Percentiles rank a stretch among this genome's conserved stretches.
phyloP scores from a whole-genome alignment of 2,797 vertebrate genomes.

The Neomorphus geoffroyi region DNA sequence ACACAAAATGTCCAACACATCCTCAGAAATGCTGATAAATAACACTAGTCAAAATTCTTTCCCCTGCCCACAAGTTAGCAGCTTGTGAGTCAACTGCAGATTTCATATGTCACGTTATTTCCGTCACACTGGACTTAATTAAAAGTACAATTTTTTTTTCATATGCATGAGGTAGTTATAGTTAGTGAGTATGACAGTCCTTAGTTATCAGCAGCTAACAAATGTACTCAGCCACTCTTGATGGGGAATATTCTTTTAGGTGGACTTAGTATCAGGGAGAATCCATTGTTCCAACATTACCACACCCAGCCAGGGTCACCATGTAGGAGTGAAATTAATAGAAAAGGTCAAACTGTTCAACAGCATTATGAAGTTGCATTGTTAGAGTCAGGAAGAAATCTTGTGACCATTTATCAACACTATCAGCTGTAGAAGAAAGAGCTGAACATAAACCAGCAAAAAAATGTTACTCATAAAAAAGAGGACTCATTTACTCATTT shows the following conservation, averaged over 20 bases:
- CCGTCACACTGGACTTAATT: not conserved
- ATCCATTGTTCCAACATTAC: not conserved
- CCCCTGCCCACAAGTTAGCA: not conserved
- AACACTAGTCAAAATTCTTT: not conserved
- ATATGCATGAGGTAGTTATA: not conserved
- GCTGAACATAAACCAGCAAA: not conserved
- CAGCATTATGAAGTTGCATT: not conserved
- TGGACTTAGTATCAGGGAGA: not conserved
- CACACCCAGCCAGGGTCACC: not conserved
- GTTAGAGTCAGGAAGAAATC: conserved; percentile 7
- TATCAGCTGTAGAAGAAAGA: conserved; percentile 34
- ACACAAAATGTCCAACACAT: not conserved
- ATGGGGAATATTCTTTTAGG: not conserved
- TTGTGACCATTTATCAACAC: conserved; percentile 35
- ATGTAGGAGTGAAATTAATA: not conserved
- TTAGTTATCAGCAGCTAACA: not conserved
- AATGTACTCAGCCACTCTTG: not conserved
- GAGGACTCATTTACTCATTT: not conserved
- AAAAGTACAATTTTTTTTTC: not conserved
- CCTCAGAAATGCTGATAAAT: not conserved
- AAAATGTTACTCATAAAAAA: not conserved
- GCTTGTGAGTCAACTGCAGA: not conserved
- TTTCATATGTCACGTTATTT: not conserved
- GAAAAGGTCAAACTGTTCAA: conserved; percentile 1
- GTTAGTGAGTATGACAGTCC: not conserved